These are phyloP conservation scores for Gymnoscopelus microlampas DNA, from an alignment of 2,797 vertebrate species.

Conservation along the genomic window DNA sequence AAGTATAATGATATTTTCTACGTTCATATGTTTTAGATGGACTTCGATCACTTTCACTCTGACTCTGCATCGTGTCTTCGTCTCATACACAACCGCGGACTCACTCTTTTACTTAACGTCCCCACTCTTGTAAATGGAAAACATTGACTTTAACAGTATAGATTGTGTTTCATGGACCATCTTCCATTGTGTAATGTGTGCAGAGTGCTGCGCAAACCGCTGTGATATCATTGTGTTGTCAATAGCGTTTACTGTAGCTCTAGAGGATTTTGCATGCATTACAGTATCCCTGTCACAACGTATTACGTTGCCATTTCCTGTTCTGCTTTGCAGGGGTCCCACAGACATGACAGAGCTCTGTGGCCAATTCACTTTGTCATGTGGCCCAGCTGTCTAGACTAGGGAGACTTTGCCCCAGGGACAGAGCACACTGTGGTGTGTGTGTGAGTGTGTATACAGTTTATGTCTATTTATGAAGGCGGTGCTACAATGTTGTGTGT, in stretches of 20 bases:
- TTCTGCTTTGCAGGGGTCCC: slow-evolving; percentile 45
- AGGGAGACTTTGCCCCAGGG: slow-evolving; percentile 22
- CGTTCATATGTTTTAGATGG: too few relatives aligned
- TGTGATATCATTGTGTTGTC: slow-evolving; percentile 69
- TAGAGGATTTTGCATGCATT: slow-evolving; percentile 39
- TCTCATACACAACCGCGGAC: background rate
- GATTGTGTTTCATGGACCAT: slow-evolving; percentile 58
- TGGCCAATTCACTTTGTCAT: slow-evolving; percentile 51
- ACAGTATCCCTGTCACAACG: slow-evolving; percentile 44
- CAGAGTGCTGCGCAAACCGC: slow-evolving; percentile 47
- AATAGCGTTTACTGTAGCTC: slow-evolving; percentile 53
- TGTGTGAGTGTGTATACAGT: slow-evolving; percentile 8
- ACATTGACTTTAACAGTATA: slow-evolving; percentile 59
- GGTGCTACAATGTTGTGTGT: background rate
- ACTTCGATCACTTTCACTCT: too few relatives aligned
- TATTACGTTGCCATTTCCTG: slow-evolving; percentile 43
- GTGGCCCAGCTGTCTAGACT: slow-evolving; percentile 60
- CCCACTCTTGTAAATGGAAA: slow-evolving; percentile 43
- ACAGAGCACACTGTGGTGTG: slow-evolving; percentile 15
- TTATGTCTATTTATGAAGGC: background rate
- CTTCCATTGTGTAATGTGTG: slow-evolving; percentile 56
- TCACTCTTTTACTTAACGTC: slow-evolving; percentile 30
- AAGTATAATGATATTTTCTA: too few relatives aligned
- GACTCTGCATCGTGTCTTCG: too few relatives aligned
- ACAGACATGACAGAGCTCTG: slow-evolving; percentile 45